These are phyloP conservation scores for Adelognathus sp. DNA, from an alignment of 2,888 invertebrate genomes.

Conservation along the genomic window DNA sequence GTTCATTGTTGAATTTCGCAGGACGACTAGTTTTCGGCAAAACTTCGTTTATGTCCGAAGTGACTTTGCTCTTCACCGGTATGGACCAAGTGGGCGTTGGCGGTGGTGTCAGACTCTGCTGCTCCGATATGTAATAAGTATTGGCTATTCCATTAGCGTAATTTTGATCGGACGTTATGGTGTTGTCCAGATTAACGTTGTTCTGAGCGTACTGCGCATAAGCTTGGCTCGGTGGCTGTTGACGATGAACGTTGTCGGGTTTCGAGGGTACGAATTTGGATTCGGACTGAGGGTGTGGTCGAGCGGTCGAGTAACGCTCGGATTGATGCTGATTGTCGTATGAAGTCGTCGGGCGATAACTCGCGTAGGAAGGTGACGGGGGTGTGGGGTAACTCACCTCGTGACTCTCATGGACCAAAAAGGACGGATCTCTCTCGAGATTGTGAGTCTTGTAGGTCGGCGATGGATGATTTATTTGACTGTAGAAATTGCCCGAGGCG, in stretches of 20 bases:
- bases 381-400: constrained; percentile 76
- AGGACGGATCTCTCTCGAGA: constrained; percentile 75
- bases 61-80: constrained; percentile 60
- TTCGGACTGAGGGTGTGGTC: constrained; percentile 55
- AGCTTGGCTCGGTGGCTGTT: constrained; percentile 14
- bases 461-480: constrained; percentile 71
- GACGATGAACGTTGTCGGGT: constrained; percentile 34
- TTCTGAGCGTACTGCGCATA: constrained; percentile 24
- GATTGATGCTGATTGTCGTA: constrained; percentile 71
- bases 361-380: constrained; percentile 63
- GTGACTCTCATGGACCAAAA: constrained; percentile 77
- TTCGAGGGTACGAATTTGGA: constrained; percentile 66
- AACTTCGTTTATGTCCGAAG: constrained; percentile 75
- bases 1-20: constrained; percentile 71
- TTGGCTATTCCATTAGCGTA: constrained; percentile 55
- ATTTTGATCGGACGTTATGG: constrained; percentile 31
- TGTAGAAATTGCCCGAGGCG: constrained; percentile 69
- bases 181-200: constrained; percentile 39
- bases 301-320: constrained; percentile 65
- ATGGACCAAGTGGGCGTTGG: constrained; percentile 62
- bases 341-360: constrained; percentile 73
- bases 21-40: constrained; percentile 73
- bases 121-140: constrained; percentile 72
- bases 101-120: constrained; percentile 68
- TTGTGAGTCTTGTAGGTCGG: constrained; percentile 69